phyloP scores from a whole-genome alignment of 2,113 vertebrate species.

The Phrynosoma blainvillii region DNA sequence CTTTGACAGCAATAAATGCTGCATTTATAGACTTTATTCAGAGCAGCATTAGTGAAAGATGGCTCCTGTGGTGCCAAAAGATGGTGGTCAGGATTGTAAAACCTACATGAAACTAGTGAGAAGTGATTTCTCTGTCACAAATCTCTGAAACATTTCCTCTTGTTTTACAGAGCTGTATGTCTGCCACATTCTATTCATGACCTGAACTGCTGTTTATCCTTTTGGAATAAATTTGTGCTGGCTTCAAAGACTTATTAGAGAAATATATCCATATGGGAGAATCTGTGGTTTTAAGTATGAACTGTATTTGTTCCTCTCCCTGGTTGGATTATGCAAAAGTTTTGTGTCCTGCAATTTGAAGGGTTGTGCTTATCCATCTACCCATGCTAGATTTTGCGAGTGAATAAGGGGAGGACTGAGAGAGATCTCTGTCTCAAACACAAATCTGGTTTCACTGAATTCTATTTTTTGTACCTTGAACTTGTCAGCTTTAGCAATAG shows the following conservation, averaged over 20 bases:
- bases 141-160: neutral
- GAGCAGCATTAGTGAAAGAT: accelerated
- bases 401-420: neutral
- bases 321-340: neutral
- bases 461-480: neutral
- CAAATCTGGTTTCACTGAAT: neutral
- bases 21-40: accelerated
- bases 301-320: neutral
- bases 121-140: no score
- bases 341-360: neutral
- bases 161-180: slow-evolving; percentile 4
- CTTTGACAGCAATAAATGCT: neutral
- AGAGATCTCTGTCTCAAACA: neutral
- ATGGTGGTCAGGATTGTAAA: neutral
- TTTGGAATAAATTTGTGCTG: neutral
- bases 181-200: slow-evolving; percentile 16
- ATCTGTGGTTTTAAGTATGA: neutral
- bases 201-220: slow-evolving; percentile 7
- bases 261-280: neutral
- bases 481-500: neutral
- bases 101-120: neutral
- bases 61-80: slow-evolving; percentile 8
- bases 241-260: neutral
- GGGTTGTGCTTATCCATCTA: neutral
- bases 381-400: neutral